Conservation (phyloP, 2,888 invertebrate species). For the Frankliniella fusca region DNA sequence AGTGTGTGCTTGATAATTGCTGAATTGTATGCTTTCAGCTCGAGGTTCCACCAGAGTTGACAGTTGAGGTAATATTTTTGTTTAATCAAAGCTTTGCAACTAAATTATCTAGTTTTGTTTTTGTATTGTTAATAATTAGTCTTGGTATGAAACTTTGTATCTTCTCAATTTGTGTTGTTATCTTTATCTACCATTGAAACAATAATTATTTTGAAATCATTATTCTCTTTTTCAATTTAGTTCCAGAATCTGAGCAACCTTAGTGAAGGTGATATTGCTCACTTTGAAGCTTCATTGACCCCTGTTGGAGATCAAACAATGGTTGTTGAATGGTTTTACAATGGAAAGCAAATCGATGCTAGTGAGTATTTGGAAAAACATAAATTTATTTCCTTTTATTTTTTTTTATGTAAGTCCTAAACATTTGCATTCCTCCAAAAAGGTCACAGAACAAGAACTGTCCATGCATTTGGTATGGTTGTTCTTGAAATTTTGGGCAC, state of each 20-base stretch:
- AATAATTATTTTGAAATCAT: slow-evolving; percentile 14
- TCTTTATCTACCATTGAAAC: neutral
- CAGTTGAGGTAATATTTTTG: slow-evolving; percentile 5
- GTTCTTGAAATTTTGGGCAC: slow-evolving; percentile 93
- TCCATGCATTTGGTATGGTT: slow-evolving; percentile 96
- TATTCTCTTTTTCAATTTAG: slow-evolving; percentile 44
- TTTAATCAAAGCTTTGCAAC: neutral
- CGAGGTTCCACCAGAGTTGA: neutral
- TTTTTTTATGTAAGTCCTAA: neutral
- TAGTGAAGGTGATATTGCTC: slow-evolving; percentile 92
- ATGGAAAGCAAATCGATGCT: slow-evolving; percentile 81
- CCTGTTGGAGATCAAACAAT: slow-evolving; percentile 92
- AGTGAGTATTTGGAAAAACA: slow-evolving; percentile 49
- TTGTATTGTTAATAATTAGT: slow-evolving; percentile 24
- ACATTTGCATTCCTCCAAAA: slow-evolving; percentile 31
- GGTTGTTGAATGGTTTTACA: slow-evolving; percentile 94
- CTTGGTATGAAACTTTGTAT: slow-evolving; percentile 30
- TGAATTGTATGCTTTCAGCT: neutral
- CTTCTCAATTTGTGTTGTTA: neutral
- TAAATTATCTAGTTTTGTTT: neutral
- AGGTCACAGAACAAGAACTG: slow-evolving; percentile 81
- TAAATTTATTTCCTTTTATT: neutral
- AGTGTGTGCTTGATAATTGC: neutral
- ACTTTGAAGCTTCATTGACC: slow-evolving; percentile 93
- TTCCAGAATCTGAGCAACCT: slow-evolving; percentile 78